phyloP scores from a whole-genome alignment of 2,797 vertebrate species.

The Xenops minutus region DNA sequence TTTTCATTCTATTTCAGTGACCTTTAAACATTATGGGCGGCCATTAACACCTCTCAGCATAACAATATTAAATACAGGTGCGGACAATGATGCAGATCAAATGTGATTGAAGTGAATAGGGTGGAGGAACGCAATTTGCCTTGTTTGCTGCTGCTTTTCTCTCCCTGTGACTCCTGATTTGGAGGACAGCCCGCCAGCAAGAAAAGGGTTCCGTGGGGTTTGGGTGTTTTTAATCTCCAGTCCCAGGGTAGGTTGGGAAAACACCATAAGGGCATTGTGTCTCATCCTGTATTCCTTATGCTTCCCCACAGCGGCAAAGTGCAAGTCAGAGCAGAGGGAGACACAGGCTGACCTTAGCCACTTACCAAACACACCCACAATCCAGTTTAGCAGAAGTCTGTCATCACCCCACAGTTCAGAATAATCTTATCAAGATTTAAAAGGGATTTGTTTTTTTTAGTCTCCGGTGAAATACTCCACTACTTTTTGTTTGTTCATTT shows the following conservation, averaged over 20 bases:
- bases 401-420: not conserved
- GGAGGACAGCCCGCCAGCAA: not conserved
- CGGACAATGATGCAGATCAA: not conserved
- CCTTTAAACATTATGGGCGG: not conserved
- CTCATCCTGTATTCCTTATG: not conserved
- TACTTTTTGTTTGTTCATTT: not conserved
- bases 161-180: not conserved
- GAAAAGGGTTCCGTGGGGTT: not conserved
- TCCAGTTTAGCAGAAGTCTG: not conserved
- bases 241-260: not conserved
- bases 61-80: slow-evolving; percentile 3
- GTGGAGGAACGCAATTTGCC: not conserved
- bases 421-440: not conserved
- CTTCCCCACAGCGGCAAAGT: not conserved
- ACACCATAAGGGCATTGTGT: not conserved
- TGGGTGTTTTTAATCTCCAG: not conserved
- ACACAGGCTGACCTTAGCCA: not conserved
- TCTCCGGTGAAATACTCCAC: not conserved
- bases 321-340: not conserved
- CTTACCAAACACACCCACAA: not conserved
- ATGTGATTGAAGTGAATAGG: not conserved
- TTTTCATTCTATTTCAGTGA: not conserved
- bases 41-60: slow-evolving; percentile 31
- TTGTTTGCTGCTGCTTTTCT: not conserved
- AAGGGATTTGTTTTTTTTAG: not conserved